Conservation (phyloP, 2,113 vertebrate genomes). For the Elachura formosa region DNA sequence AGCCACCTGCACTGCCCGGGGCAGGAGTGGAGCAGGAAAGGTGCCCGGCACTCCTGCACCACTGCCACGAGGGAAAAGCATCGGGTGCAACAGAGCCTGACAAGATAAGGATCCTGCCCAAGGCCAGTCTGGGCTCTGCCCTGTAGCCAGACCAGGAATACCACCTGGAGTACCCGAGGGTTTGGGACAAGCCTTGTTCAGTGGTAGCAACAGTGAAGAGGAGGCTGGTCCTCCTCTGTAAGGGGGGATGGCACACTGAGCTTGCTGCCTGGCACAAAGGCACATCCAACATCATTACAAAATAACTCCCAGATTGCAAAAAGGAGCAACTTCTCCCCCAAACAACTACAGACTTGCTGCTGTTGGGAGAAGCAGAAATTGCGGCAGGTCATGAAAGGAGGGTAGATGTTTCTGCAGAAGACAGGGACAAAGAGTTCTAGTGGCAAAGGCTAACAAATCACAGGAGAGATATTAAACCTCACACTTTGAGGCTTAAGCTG, state of each 20-base stretch:
- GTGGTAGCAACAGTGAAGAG: accelerated
- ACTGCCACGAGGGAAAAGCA: neutral
- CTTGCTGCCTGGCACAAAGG: neutral
- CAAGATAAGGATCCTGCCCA: neutral
- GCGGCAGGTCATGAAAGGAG: neutral
- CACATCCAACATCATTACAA: neutral
- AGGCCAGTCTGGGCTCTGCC: neutral
- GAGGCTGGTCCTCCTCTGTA: accelerated
- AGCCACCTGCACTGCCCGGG: neutral
- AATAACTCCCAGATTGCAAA: neutral
- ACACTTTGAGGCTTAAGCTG: slow-evolving; percentile 3
- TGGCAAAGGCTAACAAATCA: slow-evolving; percentile 12
- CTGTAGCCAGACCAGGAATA: neutral
- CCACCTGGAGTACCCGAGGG: neutral
- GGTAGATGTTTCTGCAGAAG: neutral
- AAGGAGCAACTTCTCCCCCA: neutral
- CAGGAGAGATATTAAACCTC: slow-evolving; percentile 30
- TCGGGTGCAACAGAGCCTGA: neutral
- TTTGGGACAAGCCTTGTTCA: neutral
- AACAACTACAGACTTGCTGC: neutral
- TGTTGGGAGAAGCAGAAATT: neutral
- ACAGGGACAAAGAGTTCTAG: accelerated
- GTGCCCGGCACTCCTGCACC: neutral
- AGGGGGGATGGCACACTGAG: accelerated
- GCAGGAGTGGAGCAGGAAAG: neutral